Evolutionary conservation across 1,140 invertebrate species (phyloP), one percentile per base, ranked within the genome.

Genomic region (Pinna nobilis): DNA sequence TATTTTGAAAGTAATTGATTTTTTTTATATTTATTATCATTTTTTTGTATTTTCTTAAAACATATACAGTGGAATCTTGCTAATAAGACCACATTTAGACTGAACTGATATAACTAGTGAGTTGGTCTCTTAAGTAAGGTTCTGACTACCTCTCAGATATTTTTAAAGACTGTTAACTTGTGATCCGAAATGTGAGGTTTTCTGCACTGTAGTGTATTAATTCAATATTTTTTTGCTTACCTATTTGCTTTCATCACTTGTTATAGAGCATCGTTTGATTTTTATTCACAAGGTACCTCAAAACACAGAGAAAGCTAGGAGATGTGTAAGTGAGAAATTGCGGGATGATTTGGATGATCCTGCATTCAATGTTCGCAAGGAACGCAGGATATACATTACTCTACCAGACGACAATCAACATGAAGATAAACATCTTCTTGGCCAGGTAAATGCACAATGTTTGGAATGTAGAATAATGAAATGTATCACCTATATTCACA

Each of bases 401-500:
- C 33, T 69, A 33, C 66, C 66, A 30, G 39, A 55, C 15, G 66
- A 57, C 44, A 53, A 39, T 18, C 35, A 69, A 15, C 66, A 69
- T 37, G 18, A 57, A 41, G 23, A 69, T 23, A 69, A n/a, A 33
- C 66, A 69, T 69, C 66, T 55, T n/a, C 20, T 69, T 41, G 37
- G 35, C 15, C n/a, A 69, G 66, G 66, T 69, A n/a, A n/a, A n/a
- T n/a, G n/a, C n/a, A n/a, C n/a, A n/a, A n/a, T n/a, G n/a, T n/a
- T n/a, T n/a, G 20, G 9, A 39, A 39, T 7, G 3, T 7, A 37
- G 15, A 25, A 53, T 13, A 9, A 13, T 18, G 9, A 18, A 25
- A 18, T 13, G 7, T 18, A 18, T 9, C 11, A 23, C 50, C 23
- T 13, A 23, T 53, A 53, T n/a, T n/a, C n/a, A n/a, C n/a, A n/a